phyloP scores from a whole-genome alignment of 2,113 vertebrate species.

The Gallinago undulata region DNA sequence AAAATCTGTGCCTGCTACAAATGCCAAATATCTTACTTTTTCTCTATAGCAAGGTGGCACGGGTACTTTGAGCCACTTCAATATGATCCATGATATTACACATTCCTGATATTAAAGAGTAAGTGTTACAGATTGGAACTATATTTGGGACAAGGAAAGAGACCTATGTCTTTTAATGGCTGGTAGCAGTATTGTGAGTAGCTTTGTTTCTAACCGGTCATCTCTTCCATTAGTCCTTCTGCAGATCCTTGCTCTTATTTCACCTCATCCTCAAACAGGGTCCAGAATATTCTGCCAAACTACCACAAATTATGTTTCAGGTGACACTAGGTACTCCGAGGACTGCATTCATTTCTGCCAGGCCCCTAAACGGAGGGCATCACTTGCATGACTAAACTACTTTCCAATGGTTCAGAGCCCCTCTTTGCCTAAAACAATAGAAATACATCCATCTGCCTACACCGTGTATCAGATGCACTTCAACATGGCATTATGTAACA shows the following conservation, averaged over 20 bases:
- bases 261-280: neutral
- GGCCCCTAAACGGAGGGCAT: neutral
- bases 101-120: neutral
- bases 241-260: neutral
- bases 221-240: neutral
- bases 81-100: neutral
- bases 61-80: neutral
- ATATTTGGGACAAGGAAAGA: neutral
- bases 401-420: neutral
- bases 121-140: neutral
- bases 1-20: neutral
- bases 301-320: neutral
- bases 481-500: neutral
- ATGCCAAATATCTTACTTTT: neutral
- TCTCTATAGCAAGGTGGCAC: neutral
- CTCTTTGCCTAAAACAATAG: neutral
- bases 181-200: neutral
- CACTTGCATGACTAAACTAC: neutral
- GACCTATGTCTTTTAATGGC: neutral
- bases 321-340: neutral
- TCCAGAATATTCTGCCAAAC: neutral
- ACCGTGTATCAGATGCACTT: neutral
- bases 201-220: neutral
- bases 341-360: neutral
- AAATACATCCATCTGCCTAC: neutral